Conservation (phyloP, 1,140 invertebrate species). For the Probaryconus sp. region DNA sequence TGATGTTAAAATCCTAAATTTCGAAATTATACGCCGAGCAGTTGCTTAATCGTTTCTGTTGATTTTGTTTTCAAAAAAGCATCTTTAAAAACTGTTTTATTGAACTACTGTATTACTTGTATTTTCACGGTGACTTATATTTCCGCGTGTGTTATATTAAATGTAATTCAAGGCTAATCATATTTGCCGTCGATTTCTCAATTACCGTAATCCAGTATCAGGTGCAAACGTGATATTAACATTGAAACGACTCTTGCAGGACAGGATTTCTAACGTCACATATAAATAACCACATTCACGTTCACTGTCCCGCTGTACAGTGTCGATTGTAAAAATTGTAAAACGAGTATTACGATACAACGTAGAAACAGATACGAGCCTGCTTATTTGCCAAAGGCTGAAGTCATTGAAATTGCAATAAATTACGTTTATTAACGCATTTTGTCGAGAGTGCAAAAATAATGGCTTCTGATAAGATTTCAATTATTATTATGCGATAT, state of each 20-base stretch:
- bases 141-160: slow-evolving; percentile 6
- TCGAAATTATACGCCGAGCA: no score
- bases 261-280: slow-evolving; percentile 24
- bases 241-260: slow-evolving; percentile 10
- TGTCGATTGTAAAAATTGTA: slow-evolving; percentile 18
- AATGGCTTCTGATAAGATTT: slow-evolving; percentile 3
- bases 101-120: no score
- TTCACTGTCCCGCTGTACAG: slow-evolving; percentile 13
- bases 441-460: background rate
- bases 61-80: no score
- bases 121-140: background rate
- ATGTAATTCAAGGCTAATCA: slow-evolving; percentile 37
- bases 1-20: no score
- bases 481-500: background rate
- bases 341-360: slow-evolving; percentile 5
- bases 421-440: no score
- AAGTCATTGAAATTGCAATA: no score
- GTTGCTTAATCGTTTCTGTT: no score
- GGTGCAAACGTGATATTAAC: slow-evolving; percentile 22
- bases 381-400: no score
- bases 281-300: slow-evolving; percentile 22
- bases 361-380: background rate
- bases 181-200: slow-evolving; percentile 15
- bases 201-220: slow-evolving; percentile 24
- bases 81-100: no score